Evolutionary conservation across 2,888 invertebrate genomes (phyloP).

Genomic region (Celastrina argiolus): DNA sequence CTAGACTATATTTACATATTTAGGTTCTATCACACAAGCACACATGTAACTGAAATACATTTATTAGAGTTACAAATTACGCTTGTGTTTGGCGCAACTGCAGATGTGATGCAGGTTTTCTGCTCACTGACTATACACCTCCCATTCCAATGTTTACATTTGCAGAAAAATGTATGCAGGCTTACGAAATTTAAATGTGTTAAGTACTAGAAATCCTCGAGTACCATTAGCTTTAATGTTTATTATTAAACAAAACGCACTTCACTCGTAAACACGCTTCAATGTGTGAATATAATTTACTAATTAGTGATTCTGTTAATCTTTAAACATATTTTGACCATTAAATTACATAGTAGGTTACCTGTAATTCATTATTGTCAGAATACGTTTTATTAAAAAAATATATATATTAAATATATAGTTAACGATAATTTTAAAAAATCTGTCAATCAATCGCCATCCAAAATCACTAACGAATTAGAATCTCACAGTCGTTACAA

Average conservation of each 20-base stretch:
- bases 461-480: too few relatives aligned
- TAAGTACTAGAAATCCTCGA: background rate
- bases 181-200: background rate
- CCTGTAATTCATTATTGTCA: too few relatives aligned
- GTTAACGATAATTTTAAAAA: too few relatives aligned
- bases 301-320: too few relatives aligned
- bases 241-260: background rate
- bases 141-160: background rate
- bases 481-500: background rate
- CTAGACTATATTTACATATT: too few relatives aligned
- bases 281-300: background rate
- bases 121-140: background rate
- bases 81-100: constrained; percentile 1
- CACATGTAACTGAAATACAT: background rate
- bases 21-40: too few relatives aligned
- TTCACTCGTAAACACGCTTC: background rate
- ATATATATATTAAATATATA: too few relatives aligned
- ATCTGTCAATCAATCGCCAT: too few relatives aligned
- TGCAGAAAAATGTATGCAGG: background rate
- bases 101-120: background rate
- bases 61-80: background rate
- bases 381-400: too few relatives aligned
- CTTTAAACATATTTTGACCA: too few relatives aligned
- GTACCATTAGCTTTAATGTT: background rate
- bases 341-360: too few relatives aligned